Base-by-base conservation (phyloP, 2,797 vertebrate species). In the Helarctos malayanus region DNA sequence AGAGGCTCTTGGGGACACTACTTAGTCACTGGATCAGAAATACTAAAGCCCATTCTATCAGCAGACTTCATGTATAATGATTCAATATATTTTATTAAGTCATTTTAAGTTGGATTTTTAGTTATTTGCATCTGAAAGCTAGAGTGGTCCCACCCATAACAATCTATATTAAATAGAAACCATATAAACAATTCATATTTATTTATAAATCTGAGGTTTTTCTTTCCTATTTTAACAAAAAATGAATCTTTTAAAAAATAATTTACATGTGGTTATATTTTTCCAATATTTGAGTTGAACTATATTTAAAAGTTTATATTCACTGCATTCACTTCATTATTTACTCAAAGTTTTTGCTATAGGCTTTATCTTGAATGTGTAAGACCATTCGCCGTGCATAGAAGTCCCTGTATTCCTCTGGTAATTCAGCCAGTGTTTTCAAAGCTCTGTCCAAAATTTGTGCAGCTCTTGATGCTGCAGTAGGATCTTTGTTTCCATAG, bases 301-400 rank as follows among this genome's bases (percentile, higher is more conserved):
- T 93, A 61, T 95, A 96, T 69, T 81, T 69, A 75, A 94, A 79
- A 73, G 16, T 87, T 89, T 38, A 59, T 25, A 69, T 82, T 86
- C 41, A 71, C 7, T 69, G 23, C 65, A 89, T 76, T 93, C 49
- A 84, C 47, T 93, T 92, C 45, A 49, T 65, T 47, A 63, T 97
- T 98, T 98, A 99, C 45, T 98, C 98, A 80, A 87, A 97, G 85
- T 99, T 99, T 87, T 94, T 95, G 88, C 98, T 99, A 63, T 98
- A 99, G 0, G 99, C 99, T 98, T 99, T 99, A 95, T 98, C 99
- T 96, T 99, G 99, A 96, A 99, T 99, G 23, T 98, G 99, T 97
- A 99, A 98, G 78, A 99, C 99, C 99, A 99, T 99, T 38, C 99
- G 99, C 18, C 99, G 99, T 1, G 99, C 99, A 49, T 99, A 99